Conservation (phyloP, 1,140 invertebrate species). For the Scaptomyza pallida region DNA sequence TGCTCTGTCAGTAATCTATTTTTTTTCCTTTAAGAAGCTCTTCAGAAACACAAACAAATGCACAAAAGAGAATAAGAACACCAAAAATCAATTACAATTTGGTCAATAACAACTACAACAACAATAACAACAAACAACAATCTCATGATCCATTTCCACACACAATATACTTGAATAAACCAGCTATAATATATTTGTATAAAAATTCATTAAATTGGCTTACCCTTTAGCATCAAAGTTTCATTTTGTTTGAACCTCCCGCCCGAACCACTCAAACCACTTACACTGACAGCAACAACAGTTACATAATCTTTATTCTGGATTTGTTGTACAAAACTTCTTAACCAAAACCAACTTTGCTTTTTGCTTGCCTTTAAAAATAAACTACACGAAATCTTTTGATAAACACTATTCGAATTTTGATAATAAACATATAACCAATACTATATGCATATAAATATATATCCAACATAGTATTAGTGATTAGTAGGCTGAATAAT, state of each 20-base stretch:
- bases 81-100: slow-evolving; percentile 30
- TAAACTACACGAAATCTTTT: slow-evolving; percentile 51
- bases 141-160: slow-evolving; percentile 50
- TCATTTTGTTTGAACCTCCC: slow-evolving; percentile 59
- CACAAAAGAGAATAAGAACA: slow-evolving; percentile 28
- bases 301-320: slow-evolving; percentile 22
- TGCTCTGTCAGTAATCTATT: slow-evolving; percentile 20
- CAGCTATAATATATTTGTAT: slow-evolving; percentile 13
- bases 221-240: slow-evolving; percentile 40
- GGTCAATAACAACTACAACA: slow-evolving; percentile 5
- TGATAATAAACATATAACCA: slow-evolving; percentile 5
- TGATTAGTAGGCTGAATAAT: slow-evolving; percentile 33
- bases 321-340: slow-evolving; percentile 57
- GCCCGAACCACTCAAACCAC: slow-evolving; percentile 43
- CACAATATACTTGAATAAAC: slow-evolving; percentile 4
- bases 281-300: slow-evolving; percentile 36
- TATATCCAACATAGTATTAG: slow-evolving; percentile 24
- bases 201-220: slow-evolving; percentile 31
- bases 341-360: slow-evolving; percentile 41
- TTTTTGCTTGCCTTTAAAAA: slow-evolving; percentile 61
- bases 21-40: slow-evolving; percentile 10
- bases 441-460: background rate
- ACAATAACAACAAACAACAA: background rate
- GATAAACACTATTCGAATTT: slow-evolving; percentile 58
- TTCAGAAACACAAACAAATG: slow-evolving; percentile 34